Evolutionary conservation across 2,113 vertebrate species (phyloP).

Genomic region (Gorsachius goisagi): DNA sequence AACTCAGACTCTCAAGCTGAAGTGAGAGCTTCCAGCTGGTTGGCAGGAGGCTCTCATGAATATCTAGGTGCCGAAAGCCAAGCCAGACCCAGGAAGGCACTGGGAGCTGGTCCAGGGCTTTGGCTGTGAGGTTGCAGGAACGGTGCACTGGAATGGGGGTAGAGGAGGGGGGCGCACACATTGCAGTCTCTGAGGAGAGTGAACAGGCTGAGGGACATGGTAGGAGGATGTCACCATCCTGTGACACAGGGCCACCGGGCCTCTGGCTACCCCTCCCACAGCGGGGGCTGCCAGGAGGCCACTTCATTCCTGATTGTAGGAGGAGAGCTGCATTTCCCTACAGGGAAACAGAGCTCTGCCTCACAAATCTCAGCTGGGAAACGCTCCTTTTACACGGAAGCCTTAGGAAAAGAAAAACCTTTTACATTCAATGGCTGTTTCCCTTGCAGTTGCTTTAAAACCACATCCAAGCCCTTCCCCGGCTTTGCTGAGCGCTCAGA

Average conservation of each 20-base stretch:
- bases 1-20: background rate
- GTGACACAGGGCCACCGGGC: background rate
- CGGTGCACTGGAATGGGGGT: accelerated
- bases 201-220: background rate
- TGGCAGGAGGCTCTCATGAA: background rate
- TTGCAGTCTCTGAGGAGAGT: background rate
- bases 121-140: background rate
- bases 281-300: accelerated
- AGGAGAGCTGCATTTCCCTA: background rate
- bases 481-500: background rate
- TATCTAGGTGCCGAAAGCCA: background rate
- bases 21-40: background rate
- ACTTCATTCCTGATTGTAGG: background rate
- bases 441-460: background rate
- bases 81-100: accelerated
- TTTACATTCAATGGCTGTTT: accelerated
- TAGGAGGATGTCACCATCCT: accelerated
- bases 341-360: background rate
- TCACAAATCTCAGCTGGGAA: background rate
- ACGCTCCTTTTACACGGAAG: background rate
- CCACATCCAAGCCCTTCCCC: accelerated
- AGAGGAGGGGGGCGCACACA: background rate
- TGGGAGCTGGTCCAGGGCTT: background rate
- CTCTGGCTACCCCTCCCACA: accelerated
- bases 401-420: background rate